Base-by-base conservation (phyloP, 2,797 vertebrate species). In the Gadopsis marmoratus region DNA sequence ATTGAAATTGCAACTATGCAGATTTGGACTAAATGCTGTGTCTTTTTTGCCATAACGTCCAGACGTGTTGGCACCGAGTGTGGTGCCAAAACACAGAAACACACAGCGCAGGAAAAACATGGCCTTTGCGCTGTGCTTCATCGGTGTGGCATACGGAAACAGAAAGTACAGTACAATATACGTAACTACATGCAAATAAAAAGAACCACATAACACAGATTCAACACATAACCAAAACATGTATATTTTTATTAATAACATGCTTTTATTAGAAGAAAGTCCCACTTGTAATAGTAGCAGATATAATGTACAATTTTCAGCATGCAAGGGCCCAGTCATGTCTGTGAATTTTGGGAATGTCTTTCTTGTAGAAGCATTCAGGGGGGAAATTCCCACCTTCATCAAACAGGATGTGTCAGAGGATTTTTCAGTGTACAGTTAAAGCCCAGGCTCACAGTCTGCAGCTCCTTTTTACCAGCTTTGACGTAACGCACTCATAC, bases 401-500 rank as follows among this genome's bases (percentile, higher is more conserved):
- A 50, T 80, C 16, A 76, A 76, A 60, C 43, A 45, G 0, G 7
- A 45, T 17, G 35, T 50, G 43, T 64, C 2, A 11, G n/a, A 67
- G 35, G 37, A 33, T 82, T 76, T 82, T 74, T 84, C 35, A 71
- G 50, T 29, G 54, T 50, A 76, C 43, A 58, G 70, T 83, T 85
- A 74, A 76, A 89, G 55, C 51, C 41, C 74, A 66, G 64, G 69
- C 76, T 62, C 45, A 83, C 71, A 79, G 82, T 77, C 88, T 90
- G 89, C 90, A 89, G 87, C 84, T 84, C 74, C 67, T 70, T 85
- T 91, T 85, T 74, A 85, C 83, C 88, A 85, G 86, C 86, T 87
- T 87, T 93, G 85, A 93, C 76, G 68, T 92, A 90, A 86, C 70
- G 64, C 77, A 61, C 61, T 48, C 88, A 92, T 93, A 61, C 82